Base-by-base conservation (phyloP, 2,888 invertebrate genomes). In the Campoplex nolae region DNA sequence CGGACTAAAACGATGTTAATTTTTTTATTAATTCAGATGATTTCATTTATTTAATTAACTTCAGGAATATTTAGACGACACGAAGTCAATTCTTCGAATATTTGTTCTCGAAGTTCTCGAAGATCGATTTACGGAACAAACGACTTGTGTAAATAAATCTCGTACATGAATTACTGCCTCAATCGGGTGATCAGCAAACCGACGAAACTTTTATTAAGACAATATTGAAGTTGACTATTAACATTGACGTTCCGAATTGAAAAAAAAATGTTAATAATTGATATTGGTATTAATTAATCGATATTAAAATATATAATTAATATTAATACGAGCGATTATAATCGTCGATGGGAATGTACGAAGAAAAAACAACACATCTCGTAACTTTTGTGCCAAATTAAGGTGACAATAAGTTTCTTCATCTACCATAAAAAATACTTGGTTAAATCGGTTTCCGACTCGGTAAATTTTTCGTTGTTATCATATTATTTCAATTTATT, bases 321-420 rank as follows among this genome's bases (percentile, higher is more conserved):
- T 84, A 70, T 74, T 62, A 18, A 78, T 58, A 70, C 45, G 67
- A 74, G 79, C 54, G 7, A 62, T 32, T 28, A 70, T 77, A 68
- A 77, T 80, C 35, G 68, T 84, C 56, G n/a, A 77, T 80, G n/a
- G 54, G 42, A 78, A 76, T 54, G 18, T 81, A 71, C 16, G 16
- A 81, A 45, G 35, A 77, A 74, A 76, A 35, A 65, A 81, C 32
- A 84, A 84, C 68, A 84, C 70, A 82, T 75, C 82, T 75, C 78
- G 32, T 70, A 87, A 82, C 82, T 87, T 88, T 87, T 89, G 91
- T 92, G 92, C 92, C 92, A 92, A 92, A 92, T 89, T 90, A 86
- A 83, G 88, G 84, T 86, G 92, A 92, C 91, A 91, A 91, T 92
- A 92, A 90, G 89, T 90, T 84, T 88, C 80, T 88, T 88, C 80